These are phyloP conservation scores for Dicentrarchus labrax DNA, from an alignment of 2,113 vertebrate genomes.

Conservation along the genomic window DNA sequence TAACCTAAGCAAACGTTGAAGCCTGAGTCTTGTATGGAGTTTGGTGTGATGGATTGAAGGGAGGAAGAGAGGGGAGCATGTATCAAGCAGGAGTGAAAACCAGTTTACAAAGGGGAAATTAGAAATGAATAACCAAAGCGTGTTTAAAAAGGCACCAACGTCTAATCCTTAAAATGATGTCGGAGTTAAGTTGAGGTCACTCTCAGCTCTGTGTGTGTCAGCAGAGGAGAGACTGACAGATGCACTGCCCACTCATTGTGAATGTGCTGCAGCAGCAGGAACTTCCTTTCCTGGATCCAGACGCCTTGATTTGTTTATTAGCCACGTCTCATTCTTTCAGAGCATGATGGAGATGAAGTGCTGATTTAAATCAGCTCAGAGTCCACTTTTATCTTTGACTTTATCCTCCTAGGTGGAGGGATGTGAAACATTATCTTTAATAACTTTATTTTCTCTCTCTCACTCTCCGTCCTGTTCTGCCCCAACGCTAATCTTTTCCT, in stretches of 20 bases:
- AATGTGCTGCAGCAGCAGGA: conserved; percentile 55
- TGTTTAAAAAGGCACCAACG: background rate
- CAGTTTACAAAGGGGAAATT: too few relatives aligned
- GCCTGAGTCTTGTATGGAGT: background rate
- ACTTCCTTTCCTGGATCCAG: background rate
- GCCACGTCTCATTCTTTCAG: background rate
- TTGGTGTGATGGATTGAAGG: background rate
- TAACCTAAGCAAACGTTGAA: background rate
- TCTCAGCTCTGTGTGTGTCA: background rate
- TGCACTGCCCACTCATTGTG: background rate
- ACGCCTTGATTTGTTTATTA: background rate
- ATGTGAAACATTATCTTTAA: background rate
- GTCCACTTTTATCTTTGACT: background rate
- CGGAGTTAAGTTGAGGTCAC: background rate
- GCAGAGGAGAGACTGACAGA: conserved; percentile 23
- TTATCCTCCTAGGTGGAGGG: background rate
- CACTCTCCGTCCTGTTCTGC: background rate
- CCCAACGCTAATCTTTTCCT: background rate
- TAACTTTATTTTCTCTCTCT: background rate
- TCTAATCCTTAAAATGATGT: background rate
- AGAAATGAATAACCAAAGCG: background rate
- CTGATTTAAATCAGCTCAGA: background rate
- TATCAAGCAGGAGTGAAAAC: background rate
- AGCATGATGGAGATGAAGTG: background rate
- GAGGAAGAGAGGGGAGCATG: background rate